Percentiles rank a stretch among this genome's conserved stretches.
Conservation (phyloP, 2,113 vertebrate genomes). For the Xyrauchen texanus region DNA sequence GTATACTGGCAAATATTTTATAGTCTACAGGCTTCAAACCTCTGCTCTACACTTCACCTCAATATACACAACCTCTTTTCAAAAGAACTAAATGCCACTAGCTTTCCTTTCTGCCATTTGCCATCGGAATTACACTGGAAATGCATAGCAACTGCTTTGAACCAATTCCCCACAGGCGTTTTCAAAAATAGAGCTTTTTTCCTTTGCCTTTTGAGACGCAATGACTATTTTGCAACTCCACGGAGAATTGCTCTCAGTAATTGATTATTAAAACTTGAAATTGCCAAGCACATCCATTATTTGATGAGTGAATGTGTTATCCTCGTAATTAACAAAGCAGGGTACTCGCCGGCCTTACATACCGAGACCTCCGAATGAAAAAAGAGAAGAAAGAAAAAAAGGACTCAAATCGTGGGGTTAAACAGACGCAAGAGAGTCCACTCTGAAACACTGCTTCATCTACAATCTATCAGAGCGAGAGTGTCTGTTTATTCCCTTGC, state of each 20-base stretch:
- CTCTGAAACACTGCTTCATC: conserved; percentile 63
- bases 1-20: not conserved
- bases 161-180: conserved; percentile 71
- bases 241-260: conserved; percentile 96
- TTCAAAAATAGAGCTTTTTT: conserved; percentile 87
- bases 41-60: not conserved
- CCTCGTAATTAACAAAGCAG: conserved; percentile 97
- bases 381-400: conserved; percentile 27
- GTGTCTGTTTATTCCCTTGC: too few relatives aligned
- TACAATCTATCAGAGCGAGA: conserved; percentile 63
- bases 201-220: conserved; percentile 95
- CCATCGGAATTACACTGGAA: conserved; percentile 75
- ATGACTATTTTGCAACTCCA: conserved; percentile 95
- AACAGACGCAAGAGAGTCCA: conserved; percentile 52
- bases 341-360: conserved; percentile 85
- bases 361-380: conserved; percentile 69
- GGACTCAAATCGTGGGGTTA: conserved; percentile 77
- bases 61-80: not conserved
- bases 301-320: conserved; percentile 94
- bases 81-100: conserved; percentile 11
- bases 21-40: not conserved
- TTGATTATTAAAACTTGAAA: conserved; percentile 99
- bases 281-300: conserved; percentile 96
- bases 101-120: conserved; percentile 70
- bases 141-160: conserved; percentile 84